Base-by-base conservation (phyloP, 2,797 vertebrate genomes). In the Pitangus sulphuratus region DNA sequence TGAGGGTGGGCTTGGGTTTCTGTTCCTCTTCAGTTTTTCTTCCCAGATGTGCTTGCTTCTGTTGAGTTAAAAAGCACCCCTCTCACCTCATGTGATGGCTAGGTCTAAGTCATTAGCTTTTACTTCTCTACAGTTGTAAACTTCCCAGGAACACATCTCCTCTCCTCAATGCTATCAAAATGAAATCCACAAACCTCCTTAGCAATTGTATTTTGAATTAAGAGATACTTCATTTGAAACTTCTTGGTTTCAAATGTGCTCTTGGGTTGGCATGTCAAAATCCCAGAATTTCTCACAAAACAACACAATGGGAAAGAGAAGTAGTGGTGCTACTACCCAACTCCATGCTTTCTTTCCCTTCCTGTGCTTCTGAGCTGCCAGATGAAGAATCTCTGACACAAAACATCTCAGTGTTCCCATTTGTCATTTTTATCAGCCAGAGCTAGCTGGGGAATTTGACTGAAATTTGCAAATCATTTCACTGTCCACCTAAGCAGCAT, bases 381-480 rank as follows among this genome's bases (percentile, higher is more conserved):
- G 40, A 70, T 44, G 28, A 82, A 85, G 58, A 86, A 75, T 65
- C 30, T 60, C 48, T 77, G 39, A 65, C 17, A 30, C 26, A 8
- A 95, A 83, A 90, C 4, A 40, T 54, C 50, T 72, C 50, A n/a
- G 13, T 50, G 10, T 44, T 71, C 31, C n/a, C 47, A 35, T 76
- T 40, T 79, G 47, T 65, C 31, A 75, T 44, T 71, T 76, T 81
- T 58, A 78, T 62, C 74, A 89, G 42, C 16, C 35, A 62, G 54
- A 72, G 21, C 4, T 71, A 91, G 42, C 26, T 76, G 40, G 8
- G 24, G n/a, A 90, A 70, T 82, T 75, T 70, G 14, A 82, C 31
- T 81, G 54, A 93, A 84, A 78, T 87, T 86, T 81, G 28, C n/a
- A 79, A 45, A 37, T 91, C 42, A 58, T 90, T 91, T 75, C 56